These are phyloP conservation scores for Wasmannia auropunctata DNA, from an alignment of 1,140 invertebrate species.

Conservation along the genomic window DNA sequence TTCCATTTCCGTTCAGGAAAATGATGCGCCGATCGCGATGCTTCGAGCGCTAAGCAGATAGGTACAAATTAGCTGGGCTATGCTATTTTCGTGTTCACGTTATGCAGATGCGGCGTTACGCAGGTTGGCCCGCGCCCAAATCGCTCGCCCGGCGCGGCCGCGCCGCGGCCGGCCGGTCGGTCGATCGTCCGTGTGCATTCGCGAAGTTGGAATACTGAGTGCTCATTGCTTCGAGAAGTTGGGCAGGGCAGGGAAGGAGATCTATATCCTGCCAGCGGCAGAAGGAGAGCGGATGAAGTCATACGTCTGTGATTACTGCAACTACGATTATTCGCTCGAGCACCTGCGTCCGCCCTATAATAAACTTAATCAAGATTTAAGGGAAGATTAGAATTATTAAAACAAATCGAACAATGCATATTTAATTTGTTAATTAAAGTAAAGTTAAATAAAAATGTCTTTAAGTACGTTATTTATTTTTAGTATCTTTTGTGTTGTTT, in stretches of 20 bases:
- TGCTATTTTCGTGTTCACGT: slow-evolving; percentile 70
- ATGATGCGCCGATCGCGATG: slow-evolving; percentile 6
- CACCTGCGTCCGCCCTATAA: not conserved
- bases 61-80: slow-evolving; percentile 64
- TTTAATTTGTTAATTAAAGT: not conserved
- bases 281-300: slow-evolving; percentile 46
- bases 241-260: slow-evolving; percentile 3
- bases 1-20: slow-evolving; percentile 62
- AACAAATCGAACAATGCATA: not conserved
- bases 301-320: not conserved
- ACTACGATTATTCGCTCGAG: slow-evolving; percentile 35
- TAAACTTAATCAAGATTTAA: not conserved
- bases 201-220: slow-evolving; percentile 48
- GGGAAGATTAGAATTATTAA: not conserved
- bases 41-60: slow-evolving; percentile 58
- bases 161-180: not conserved
- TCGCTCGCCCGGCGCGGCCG: slow-evolving; percentile 35
- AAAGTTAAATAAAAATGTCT: not conserved
- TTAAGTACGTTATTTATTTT: too few relatives aligned
- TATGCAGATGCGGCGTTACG: slow-evolving; percentile 65
- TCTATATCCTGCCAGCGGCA: slow-evolving; percentile 29
- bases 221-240: slow-evolving; percentile 45
- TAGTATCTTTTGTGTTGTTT: not conserved
- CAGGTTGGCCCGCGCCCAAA: slow-evolving; percentile 66
- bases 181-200: slow-evolving; percentile 32